These are phyloP conservation scores for Lithophane ornitopus DNA, from an alignment of 2,888 invertebrate genomes.

Conservation along the genomic window DNA sequence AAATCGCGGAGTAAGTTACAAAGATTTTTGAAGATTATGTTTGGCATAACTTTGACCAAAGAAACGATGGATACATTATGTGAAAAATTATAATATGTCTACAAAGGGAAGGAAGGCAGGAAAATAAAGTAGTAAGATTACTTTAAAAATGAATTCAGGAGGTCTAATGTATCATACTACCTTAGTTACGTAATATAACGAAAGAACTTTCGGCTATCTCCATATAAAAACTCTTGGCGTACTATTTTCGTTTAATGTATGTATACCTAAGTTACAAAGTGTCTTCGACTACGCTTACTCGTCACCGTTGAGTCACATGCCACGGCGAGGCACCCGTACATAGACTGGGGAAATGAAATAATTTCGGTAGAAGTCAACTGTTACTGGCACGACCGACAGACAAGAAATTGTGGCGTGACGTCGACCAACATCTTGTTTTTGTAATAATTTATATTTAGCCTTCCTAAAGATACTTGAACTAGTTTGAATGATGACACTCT, in stretches of 20 bases:
- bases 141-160: background rate
- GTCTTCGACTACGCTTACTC: background rate
- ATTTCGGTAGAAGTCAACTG: slow-evolving; percentile 5
- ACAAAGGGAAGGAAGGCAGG: too few relatives aligned
- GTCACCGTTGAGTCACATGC: background rate
- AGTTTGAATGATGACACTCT: background rate
- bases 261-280: background rate
- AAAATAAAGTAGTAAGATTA: too few relatives aligned
- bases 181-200: background rate
- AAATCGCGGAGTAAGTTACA: background rate
- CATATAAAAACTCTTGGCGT: background rate
- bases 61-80: too few relatives aligned
- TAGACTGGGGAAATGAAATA: slow-evolving; percentile 33
- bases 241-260: background rate
- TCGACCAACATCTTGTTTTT: background rate
- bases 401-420: slow-evolving; percentile 26
- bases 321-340: too few relatives aligned
- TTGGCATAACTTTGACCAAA: background rate
- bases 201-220: background rate
- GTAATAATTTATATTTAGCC: too few relatives aligned
- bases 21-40: background rate
- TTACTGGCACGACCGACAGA: background rate
- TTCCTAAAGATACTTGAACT: background rate
- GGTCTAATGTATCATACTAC: background rate
- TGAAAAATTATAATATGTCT: too few relatives aligned